A percentile compares a stretch with the other conserved stretches of the same genome.
Conservation (phyloP, 2,113 vertebrate species). For the Protobothrops mucrosquamatus region DNA sequence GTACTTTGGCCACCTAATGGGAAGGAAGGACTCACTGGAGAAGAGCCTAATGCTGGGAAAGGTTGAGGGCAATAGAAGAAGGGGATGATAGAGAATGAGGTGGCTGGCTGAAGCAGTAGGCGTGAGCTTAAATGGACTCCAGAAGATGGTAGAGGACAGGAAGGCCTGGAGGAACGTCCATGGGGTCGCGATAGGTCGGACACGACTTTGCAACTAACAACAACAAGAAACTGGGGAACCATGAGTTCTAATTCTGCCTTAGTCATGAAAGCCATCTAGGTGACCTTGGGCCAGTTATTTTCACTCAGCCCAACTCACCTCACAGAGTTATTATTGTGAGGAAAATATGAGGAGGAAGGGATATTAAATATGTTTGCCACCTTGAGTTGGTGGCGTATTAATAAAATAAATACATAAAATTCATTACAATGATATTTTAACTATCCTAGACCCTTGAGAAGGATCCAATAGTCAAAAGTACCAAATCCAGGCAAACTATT, state of each 20-base stretch:
- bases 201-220: too few relatives aligned
- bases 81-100: too few relatives aligned
- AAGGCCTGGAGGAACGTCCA: too few relatives aligned
- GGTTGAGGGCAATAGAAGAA: too few relatives aligned
- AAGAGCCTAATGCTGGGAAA: too few relatives aligned
- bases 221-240: background rate
- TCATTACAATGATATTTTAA: background rate
- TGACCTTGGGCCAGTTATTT: background rate
- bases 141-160: too few relatives aligned
- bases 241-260: background rate
- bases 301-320: background rate
- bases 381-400: background rate
- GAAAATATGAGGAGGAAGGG: background rate
- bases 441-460: background rate
- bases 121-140: too few relatives aligned
- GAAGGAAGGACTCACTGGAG: too few relatives aligned
- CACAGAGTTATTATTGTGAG: background rate
- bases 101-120: too few relatives aligned
- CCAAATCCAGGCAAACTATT: background rate
- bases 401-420: background rate
- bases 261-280: background rate
- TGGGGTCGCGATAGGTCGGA: too few relatives aligned
- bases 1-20: too few relatives aligned
- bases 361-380: background rate
- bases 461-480: background rate